These are phyloP conservation scores for Aspidapion aeneum DNA, from an alignment of 2,888 invertebrate genomes.

Conservation along the genomic window DNA sequence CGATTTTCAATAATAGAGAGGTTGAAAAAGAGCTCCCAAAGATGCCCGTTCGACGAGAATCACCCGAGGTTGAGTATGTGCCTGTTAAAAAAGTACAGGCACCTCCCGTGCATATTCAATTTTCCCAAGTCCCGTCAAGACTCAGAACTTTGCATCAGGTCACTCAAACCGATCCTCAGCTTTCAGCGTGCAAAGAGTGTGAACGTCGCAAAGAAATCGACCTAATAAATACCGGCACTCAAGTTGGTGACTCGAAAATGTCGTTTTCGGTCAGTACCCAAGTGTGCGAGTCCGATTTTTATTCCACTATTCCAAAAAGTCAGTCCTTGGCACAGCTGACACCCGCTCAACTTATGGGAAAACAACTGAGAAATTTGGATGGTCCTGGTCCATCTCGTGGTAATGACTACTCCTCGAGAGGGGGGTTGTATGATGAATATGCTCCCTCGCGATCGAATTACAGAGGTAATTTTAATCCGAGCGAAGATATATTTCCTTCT, in stretches of 20 bases:
- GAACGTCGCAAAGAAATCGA: constrained; percentile 35
- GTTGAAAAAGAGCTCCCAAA: background rate
- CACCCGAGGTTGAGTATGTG: constrained; percentile 1
- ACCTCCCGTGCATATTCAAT: constrained; percentile 6
- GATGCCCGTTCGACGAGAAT: background rate
- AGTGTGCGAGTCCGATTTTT: constrained; percentile 41
- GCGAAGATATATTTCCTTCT: background rate
- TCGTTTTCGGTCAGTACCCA: constrained; percentile 41
- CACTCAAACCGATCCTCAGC: constrained; percentile 35
- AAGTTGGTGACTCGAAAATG: constrained; percentile 29
- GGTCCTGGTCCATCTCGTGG: background rate
- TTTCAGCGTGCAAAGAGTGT: constrained; percentile 37
- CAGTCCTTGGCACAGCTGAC: constrained; percentile 45
- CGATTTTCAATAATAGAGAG: background rate
- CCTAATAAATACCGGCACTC: constrained; percentile 31
- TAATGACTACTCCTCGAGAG: background rate
- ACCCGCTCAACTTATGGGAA: constrained; percentile 44
- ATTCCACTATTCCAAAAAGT: constrained; percentile 33
- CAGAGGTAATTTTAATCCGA: background rate
- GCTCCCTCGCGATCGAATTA: background rate
- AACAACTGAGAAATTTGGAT: constrained; percentile 18
- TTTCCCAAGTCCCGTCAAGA: constrained; percentile 1
- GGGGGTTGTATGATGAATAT: background rate
- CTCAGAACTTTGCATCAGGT: constrained; percentile 2
- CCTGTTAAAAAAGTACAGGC: constrained; percentile 12